phyloP scores from a whole-genome alignment of 2,797 vertebrate genomes.

The Onychomys arenicola region DNA sequence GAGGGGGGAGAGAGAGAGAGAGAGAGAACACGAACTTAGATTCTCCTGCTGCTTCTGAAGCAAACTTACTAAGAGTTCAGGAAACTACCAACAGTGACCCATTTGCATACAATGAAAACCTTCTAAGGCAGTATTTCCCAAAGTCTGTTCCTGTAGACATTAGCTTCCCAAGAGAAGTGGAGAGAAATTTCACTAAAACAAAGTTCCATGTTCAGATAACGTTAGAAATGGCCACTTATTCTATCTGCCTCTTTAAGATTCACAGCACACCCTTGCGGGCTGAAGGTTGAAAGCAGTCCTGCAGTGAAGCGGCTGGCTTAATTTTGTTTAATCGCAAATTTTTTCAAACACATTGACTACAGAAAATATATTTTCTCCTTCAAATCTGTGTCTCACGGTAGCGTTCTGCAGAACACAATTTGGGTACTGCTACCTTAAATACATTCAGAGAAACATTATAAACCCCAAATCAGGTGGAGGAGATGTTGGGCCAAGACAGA shows the following conservation, averaged over 20 bases:
- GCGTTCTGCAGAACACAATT: background rate
- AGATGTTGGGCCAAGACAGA: background rate
- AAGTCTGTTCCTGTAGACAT: background rate
- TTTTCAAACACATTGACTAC: background rate
- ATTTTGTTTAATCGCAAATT: slow-evolving; percentile 23
- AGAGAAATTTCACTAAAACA: slow-evolving; percentile 38
- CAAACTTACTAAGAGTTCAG: background rate
- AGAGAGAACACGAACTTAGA: background rate
- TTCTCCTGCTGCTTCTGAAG: background rate
- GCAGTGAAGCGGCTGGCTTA: background rate
- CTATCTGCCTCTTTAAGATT: background rate
- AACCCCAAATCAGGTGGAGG: background rate
- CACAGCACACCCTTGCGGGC: background rate
- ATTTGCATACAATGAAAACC: background rate
- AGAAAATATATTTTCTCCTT: background rate
- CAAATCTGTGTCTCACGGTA: background rate
- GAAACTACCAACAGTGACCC: background rate
- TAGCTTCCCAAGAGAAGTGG: background rate
- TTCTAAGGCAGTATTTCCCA: slow-evolving; percentile 19
- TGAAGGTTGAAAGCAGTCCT: background rate
- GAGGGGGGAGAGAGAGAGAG: no score
- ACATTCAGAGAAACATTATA: background rate
- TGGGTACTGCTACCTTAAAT: background rate
- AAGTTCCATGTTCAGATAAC: background rate
- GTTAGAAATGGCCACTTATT: background rate